Conservation (phyloP, 2,113 vertebrate species). For the Nothobranchius kuhntae region DNA sequence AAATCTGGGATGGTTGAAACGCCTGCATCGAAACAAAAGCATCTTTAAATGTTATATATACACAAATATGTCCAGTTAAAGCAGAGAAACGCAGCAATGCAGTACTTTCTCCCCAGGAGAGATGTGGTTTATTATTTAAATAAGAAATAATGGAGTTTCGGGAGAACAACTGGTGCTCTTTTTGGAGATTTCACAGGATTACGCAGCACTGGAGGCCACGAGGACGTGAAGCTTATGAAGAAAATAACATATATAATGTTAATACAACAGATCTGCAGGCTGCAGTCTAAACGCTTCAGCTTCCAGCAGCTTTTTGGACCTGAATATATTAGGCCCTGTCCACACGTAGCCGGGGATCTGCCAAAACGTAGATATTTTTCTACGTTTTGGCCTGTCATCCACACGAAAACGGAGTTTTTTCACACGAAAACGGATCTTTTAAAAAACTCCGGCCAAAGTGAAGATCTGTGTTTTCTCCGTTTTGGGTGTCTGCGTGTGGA, state of each 20-base stretch:
- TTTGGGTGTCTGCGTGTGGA: too few species aligned
- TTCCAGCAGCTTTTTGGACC: background rate
- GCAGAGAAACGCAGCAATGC: conserved; percentile 1
- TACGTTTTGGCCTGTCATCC: too few species aligned
- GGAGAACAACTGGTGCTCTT: background rate
- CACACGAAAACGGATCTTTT: too few species aligned
- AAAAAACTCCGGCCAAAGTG: too few species aligned
- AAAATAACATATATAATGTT: conserved; percentile 6
- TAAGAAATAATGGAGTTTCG: background rate
- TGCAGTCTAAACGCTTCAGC: background rate
- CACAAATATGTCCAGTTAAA: background rate
- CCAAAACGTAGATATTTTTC: too few species aligned
- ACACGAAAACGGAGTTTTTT: too few species aligned
- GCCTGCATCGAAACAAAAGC: too few species aligned
- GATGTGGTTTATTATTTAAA: background rate
- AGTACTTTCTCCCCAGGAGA: background rate
- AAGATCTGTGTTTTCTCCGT: too few species aligned
- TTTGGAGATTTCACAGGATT: conserved; percentile 1
- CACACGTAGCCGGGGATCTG: too few species aligned
- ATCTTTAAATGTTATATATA: background rate
- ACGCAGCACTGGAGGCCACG: background rate
- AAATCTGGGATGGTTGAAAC: conserved; percentile 5
- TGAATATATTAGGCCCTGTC: background rate
- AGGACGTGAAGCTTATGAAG: background rate
- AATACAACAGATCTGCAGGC: conserved; percentile 9